These are phyloP conservation scores for Aldrovandia affinis DNA, from an alignment of 2,797 vertebrate genomes.

Conservation along the genomic window DNA sequence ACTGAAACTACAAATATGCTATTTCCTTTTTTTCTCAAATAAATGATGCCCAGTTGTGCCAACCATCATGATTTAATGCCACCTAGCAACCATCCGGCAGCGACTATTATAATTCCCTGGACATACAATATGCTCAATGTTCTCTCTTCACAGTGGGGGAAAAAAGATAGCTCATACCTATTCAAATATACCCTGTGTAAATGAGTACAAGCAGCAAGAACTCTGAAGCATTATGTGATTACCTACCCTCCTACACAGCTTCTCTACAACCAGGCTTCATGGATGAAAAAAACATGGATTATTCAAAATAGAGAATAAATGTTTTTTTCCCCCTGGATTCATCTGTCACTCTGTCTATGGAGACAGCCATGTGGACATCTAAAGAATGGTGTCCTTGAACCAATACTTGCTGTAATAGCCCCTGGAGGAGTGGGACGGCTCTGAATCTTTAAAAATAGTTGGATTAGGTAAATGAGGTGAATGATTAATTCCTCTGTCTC, in stretches of 20 bases:
- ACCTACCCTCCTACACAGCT: neutral
- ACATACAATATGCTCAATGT: neutral
- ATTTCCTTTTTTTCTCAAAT: neutral
- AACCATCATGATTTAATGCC: neutral
- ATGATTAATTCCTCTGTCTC: constrained; percentile 15
- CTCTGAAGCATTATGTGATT: neutral
- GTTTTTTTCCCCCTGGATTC: neutral
- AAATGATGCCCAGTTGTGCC: neutral
- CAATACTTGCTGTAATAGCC: neutral
- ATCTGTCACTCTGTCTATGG: neutral
- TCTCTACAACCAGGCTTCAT: neutral
- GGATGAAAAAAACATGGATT: neutral
- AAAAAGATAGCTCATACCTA: neutral
- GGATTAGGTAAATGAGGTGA: constrained; percentile 21
- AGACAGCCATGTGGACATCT: neutral
- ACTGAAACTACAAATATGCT: neutral
- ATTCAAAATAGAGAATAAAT: neutral
- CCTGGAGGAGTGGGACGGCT: neutral
- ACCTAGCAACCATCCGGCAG: neutral
- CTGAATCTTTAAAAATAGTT: constrained; percentile 12
- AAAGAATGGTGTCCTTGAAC: neutral
- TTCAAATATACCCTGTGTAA: neutral
- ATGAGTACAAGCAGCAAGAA: neutral
- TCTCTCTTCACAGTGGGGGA: neutral
- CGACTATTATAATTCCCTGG: neutral